These are phyloP conservation scores for Ellobium chinense DNA, from an alignment of 2,888 invertebrate species.

Conservation along the genomic window DNA sequence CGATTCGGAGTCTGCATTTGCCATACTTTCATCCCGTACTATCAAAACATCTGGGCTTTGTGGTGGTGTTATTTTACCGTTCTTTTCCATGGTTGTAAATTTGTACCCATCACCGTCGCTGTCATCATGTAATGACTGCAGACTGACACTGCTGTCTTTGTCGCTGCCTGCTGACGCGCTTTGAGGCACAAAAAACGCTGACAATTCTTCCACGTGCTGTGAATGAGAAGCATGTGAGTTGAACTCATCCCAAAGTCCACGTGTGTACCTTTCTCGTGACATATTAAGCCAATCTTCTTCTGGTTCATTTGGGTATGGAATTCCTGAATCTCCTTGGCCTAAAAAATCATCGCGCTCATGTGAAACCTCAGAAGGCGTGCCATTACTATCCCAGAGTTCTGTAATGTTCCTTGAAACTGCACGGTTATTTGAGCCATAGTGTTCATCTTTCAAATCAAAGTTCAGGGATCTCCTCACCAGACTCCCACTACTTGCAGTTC, in stretches of 20 bases:
- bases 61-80: too few relatives aligned
- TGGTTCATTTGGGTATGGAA: neutral
- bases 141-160: too few relatives aligned
- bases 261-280: conserved; percentile 15
- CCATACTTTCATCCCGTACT: conserved; percentile 40
- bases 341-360: neutral
- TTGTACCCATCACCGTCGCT: too few relatives aligned
- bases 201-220: neutral
- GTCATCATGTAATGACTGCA: too few relatives aligned
- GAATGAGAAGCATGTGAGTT: neutral
- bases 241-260: conserved; percentile 17
- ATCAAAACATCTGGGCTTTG: conserved; percentile 13
- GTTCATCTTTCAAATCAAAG: too few relatives aligned
- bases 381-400: neutral
- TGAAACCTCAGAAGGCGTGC: neutral
- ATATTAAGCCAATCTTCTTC: neutral
- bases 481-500: neutral
- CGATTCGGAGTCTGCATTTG: conserved; percentile 29
- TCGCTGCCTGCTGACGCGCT: too few relatives aligned
- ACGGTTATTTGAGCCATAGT: too few relatives aligned
- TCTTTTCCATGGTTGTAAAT: too few relatives aligned
- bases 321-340: neutral
- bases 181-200: too few relatives aligned
- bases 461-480: neutral
- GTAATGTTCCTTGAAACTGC: neutral